Conservation (phyloP, 2,797 vertebrate species). For the Lerista edwardsae region DNA sequence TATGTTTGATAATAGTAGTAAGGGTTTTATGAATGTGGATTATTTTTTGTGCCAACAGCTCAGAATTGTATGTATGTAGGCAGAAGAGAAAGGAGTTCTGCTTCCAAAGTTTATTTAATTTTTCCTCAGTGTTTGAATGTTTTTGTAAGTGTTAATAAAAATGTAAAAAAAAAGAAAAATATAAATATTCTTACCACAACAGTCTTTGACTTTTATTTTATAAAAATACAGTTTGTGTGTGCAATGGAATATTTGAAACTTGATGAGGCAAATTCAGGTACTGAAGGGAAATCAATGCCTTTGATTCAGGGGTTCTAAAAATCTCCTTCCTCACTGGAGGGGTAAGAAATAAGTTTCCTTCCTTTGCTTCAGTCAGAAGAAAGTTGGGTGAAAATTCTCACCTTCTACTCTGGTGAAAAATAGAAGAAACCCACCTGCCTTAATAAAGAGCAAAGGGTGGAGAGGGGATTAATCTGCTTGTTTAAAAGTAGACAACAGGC, state of each 20-base stretch:
- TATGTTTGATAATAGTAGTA: constrained; percentile 83
- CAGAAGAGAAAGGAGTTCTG: constrained; percentile 79
- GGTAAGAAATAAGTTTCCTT: too few relatives aligned
- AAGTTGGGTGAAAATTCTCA: too few relatives aligned
- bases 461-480: too few relatives aligned
- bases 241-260: background rate
- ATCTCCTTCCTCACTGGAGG: too few relatives aligned
- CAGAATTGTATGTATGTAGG: constrained; percentile 85
- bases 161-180: constrained; percentile 79
- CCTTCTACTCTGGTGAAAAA: too few relatives aligned
- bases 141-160: constrained; percentile 88
- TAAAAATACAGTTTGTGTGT: constrained; percentile 23
- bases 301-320: too few relatives aligned
- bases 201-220: constrained; percentile 72
- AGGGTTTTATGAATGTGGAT: constrained; percentile 85
- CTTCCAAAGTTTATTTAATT: constrained; percentile 87
- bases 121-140: constrained; percentile 80
- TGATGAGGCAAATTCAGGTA: background rate
- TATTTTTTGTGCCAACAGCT: constrained; percentile 90
- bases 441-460: too few relatives aligned
- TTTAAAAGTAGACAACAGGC: too few relatives aligned
- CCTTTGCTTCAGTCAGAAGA: too few relatives aligned
- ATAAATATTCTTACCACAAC: constrained; percentile 85
- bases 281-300: too few relatives aligned
- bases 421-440: too few relatives aligned